A percentile compares a stretch with the other conserved stretches of the same genome.
These are phyloP conservation scores for Menidia menidia DNA, from an alignment of 2,797 vertebrate genomes.

Conservation along the genomic window DNA sequence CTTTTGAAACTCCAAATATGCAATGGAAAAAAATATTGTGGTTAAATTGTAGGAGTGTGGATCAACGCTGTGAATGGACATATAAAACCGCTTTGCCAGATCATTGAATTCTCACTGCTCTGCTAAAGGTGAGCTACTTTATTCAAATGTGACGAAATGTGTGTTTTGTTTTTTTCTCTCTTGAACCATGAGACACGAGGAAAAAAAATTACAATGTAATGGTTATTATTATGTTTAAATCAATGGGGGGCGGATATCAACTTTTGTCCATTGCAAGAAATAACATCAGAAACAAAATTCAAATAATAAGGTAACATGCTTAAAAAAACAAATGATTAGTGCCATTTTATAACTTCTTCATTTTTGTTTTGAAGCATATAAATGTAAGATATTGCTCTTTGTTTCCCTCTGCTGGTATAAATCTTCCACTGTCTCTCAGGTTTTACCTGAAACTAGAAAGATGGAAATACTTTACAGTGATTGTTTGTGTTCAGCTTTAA, in stretches of 20 bases:
- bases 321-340: background rate
- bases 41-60: background rate
- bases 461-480: no score
- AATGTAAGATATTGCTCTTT: background rate
- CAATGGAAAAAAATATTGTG: background rate
- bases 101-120: conserved; percentile 1
- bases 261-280: background rate
- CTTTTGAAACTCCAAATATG: background rate
- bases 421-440: background rate
- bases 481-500: background rate
- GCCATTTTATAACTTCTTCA: background rate
- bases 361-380: background rate
- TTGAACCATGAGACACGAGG: no score
- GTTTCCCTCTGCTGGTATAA: background rate
- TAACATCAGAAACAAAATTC: background rate
- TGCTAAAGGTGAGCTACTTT: background rate
- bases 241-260: no score
- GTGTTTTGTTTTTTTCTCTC: no score
- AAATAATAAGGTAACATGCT: background rate
- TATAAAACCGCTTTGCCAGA: background rate
- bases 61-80: background rate
- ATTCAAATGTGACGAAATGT: background rate
- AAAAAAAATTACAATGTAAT: no score
- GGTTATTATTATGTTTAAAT: no score
- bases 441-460: no score